Evolutionary conservation across 2,113 vertebrate genomes (phyloP).

Genomic region (Parus major): DNA sequence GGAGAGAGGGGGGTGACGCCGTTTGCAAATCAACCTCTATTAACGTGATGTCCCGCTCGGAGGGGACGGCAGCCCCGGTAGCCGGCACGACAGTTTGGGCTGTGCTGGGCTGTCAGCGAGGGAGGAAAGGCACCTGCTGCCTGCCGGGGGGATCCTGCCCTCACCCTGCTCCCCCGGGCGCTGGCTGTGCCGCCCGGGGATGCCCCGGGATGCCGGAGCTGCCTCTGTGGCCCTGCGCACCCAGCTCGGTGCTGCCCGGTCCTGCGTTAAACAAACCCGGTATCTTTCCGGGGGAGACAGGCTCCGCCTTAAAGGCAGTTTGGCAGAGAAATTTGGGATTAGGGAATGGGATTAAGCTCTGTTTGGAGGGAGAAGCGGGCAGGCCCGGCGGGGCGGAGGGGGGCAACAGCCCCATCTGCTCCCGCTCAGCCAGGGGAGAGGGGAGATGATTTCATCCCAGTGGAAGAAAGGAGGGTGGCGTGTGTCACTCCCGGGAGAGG

Average conservation of each 20-base stretch:
- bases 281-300: not conserved
- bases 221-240: accelerated
- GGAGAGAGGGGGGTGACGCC: conserved; percentile 33
- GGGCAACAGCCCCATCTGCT: conserved; percentile 25
- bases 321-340: not conserved
- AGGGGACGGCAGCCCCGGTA: not conserved
- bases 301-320: accelerated
- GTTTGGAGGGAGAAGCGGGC: not conserved
- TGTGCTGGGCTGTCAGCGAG: not conserved
- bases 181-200: accelerated
- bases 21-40: conserved; percentile 81
- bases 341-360: not conserved
- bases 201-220: not conserved
- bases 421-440: not conserved
- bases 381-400: not conserved
- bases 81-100: not conserved
- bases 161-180: not conserved
- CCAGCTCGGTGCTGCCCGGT: accelerated
- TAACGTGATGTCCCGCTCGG: conserved; percentile 72
- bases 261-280: accelerated
- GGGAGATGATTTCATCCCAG: not conserved
- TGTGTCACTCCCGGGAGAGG: not conserved
- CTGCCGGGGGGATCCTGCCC: not conserved
- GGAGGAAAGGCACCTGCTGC: not conserved
- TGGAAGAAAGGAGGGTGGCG: not conserved